Percentiles rank a stretch among this genome's conserved stretches.
These are phyloP conservation scores for Papilio dardanus DNA, from an alignment of 1,140 invertebrate species.

Conservation along the genomic window DNA sequence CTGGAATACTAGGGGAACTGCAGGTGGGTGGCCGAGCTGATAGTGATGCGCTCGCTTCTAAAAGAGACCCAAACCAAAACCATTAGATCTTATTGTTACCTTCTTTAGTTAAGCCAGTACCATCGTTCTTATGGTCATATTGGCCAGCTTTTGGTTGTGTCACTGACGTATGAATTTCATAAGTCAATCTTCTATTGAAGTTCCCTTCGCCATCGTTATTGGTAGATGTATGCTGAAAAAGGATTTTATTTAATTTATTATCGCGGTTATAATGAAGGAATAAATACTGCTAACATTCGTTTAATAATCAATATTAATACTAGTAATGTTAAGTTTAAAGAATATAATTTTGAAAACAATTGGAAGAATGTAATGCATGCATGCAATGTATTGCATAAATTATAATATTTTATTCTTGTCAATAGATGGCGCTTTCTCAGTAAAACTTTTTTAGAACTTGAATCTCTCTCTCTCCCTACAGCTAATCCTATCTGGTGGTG, in stretches of 20 bases:
- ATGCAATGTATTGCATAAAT: neutral
- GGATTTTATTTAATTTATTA: too few relatives aligned
- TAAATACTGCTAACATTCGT: neutral
- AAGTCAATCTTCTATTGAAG: constrained; percentile 3
- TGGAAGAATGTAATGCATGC: too few relatives aligned
- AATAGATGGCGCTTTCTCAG: neutral
- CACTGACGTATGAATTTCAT: neutral
- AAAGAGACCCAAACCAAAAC: too few relatives aligned
- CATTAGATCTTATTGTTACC: too few relatives aligned
- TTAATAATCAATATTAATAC: too few relatives aligned
- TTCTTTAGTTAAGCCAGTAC: neutral
- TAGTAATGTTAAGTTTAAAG: too few relatives aligned
- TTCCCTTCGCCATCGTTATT: neutral
- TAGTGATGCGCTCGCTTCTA: too few relatives aligned
- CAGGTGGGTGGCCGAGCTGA: too few relatives aligned
- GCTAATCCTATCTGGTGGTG: too few relatives aligned
- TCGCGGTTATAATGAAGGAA: too few relatives aligned
- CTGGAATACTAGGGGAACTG: too few relatives aligned
- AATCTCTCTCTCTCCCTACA: neutral
- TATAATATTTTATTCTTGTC: neutral
- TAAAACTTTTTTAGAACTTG: neutral
- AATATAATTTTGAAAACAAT: too few relatives aligned
- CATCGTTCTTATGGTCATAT: neutral
- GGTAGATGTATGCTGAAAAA: neutral
- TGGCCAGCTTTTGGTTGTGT: neutral